Evolutionary conservation across 1,140 invertebrate species (phyloP), one percentile per base, ranked within the genome.

Genomic region (Homarus americanus): DNA sequence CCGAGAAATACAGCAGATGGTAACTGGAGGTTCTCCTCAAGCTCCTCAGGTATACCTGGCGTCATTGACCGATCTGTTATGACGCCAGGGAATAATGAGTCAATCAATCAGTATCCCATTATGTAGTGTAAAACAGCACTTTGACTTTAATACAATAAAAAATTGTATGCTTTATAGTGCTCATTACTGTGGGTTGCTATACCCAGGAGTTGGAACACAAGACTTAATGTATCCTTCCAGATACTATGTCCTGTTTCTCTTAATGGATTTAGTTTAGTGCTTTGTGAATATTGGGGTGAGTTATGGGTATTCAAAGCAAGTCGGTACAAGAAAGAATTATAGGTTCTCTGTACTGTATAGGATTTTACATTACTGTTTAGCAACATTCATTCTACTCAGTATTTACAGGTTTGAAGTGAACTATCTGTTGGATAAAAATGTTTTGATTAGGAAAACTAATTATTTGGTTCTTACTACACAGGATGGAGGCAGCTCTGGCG

Each of bases 401-500:
- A 24, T 63, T 24, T 24, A 63, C 15, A 63, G 20, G 20, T 63
- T 15, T 63, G 12, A 63, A 63, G 20, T 4, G 12, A 24, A 24
- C 24, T 63, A 24, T 63, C 20, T 0, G 0, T 63, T 20, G 72
- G 32, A 28, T n/a, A 72, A 72, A 72, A 36, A 73, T 9, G 24
- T 69, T 69, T 69, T 69, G 5, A 24, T 69, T 69, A n/a, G 7
- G 66, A 69, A 24, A 73, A 36, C 32, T 34, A 38, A 17, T 7
- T 0, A 5, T 38, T 41, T 76, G 40, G 15, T 40, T 40, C 73
- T 17, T 76, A 36, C 36, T 76, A n/a, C 36, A 7, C 95, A 96
- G 95, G 96, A 97, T 93, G 96, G 96, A 69, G 94, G 94, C 32
- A 96, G 95, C 93, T 96, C 95, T 93, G 95, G 95, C 86, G 96